Evolutionary conservation across 2,797 vertebrate genomes (phyloP), one percentile per base, ranked within the genome.

Genomic region (Etheostoma perlongum): DNA sequence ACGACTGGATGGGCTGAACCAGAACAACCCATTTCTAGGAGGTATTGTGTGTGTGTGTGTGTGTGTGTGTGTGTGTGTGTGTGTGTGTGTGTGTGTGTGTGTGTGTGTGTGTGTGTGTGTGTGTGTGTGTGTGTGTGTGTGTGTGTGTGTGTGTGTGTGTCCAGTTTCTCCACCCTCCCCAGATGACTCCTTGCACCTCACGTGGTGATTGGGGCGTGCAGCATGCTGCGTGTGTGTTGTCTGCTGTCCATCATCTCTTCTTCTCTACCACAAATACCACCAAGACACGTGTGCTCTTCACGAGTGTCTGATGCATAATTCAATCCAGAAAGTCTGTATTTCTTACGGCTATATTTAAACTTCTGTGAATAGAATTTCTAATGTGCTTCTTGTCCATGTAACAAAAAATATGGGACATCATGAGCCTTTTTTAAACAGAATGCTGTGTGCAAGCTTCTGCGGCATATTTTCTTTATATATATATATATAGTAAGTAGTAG

Each of bases 1-100:
- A 27, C 13, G 12, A 53, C 5, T 8, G 4, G 47, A 70, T 40
- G 53, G 3, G 47, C 18, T 54, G 36, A 58, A 69, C 19, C 61
- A 66, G 21, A 67, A 58, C 51, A 12, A 14, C 25, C 51, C 4
- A 21, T 75, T 72, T 71, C 27, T n/a, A 52, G 64, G 33, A 67
- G 59, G 18, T 15, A 9, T 16, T 10, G 19, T 57, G 49, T 57
- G 8, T 53, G 33, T 36, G 33, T 36, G 36, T 40, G 36, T 40
- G 36, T 40, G 36, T 40, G 36, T 40, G 36, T 40, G 36, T 40
- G 36, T 40, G 36, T 40, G 36, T 40, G 36, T 40, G 36, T 40
- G 36, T 40, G 36, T 40, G 36, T 40, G 36, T 40, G 36, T 40
- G 36, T 40, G 36, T 40, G 36, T 40, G 36, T 40, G 58, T 19